Conservation (phyloP, 2,888 invertebrate genomes). For the Andricus quercusramuli region DNA sequence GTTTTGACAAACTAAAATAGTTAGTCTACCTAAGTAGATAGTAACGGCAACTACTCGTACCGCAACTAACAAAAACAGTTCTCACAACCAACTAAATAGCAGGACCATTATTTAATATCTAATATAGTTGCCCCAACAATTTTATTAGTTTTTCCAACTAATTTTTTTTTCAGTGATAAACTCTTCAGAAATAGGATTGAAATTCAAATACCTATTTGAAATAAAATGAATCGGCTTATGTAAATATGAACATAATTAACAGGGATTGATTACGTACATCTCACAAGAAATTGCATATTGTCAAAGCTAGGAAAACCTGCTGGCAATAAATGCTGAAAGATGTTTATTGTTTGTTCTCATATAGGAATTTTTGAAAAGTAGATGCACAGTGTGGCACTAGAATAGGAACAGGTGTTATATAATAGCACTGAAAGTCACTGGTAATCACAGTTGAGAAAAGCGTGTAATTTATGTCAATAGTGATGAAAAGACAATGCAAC, state of each 20-base stretch:
- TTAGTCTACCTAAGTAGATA: no score
- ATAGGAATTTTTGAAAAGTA: slow-evolving; percentile 19
- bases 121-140: no score
- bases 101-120: no score
- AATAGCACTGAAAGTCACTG: slow-evolving; percentile 20
- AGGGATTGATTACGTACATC: slow-evolving; percentile 12
- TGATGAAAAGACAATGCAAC: neutral
- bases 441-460: slow-evolving; percentile 5
- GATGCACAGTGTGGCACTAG: neutral
- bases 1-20: no score
- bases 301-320: slow-evolving; percentile 1
- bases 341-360: slow-evolving; percentile 9
- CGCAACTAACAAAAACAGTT: no score
- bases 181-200: no score
- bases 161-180: no score
- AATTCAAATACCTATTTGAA: neutral
- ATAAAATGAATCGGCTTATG: neutral
- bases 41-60: no score
- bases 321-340: slow-evolving; percentile 31
- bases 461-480: slow-evolving; percentile 20
- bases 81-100: no score
- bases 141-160: no score
- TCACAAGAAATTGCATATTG: slow-evolving; percentile 25
- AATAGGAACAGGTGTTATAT: slow-evolving; percentile 8
- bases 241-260: slow-evolving; percentile 44